phyloP scores from a whole-genome alignment of 1,140 invertebrate species.

The Papilio polyxenes region DNA sequence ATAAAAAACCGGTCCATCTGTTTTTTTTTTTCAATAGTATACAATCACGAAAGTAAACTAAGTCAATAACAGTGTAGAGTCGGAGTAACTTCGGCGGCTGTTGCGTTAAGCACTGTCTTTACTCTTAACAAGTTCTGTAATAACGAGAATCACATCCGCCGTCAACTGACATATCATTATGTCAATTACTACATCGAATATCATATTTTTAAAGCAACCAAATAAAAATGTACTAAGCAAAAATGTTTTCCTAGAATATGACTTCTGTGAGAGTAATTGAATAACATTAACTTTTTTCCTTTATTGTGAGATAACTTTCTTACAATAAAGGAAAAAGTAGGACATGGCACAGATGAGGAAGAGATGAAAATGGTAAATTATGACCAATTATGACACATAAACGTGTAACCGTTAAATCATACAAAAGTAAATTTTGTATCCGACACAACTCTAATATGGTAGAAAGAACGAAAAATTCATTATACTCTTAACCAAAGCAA shows the following conservation, averaged over 20 bases:
- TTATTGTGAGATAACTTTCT: no score
- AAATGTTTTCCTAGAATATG: background rate
- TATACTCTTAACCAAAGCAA: no score
- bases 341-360: no score
- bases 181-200: background rate
- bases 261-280: no score
- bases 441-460: no score
- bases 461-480: no score
- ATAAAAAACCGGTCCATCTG: background rate
- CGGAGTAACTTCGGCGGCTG: background rate
- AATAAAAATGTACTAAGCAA: background rate
- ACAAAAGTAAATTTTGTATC: no score
- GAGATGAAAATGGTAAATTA: no score
- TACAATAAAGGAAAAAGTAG: no score
- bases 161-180: background rate
- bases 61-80: background rate
- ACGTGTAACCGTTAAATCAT: no score
- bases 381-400: no score
- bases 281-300: no score
- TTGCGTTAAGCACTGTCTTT: background rate
- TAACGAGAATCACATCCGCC: background rate
- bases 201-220: background rate
- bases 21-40: background rate
- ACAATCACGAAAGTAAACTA: slow-evolving; percentile 18
- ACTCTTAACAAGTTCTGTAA: background rate